Percentiles rank a stretch among this genome's conserved stretches.
These are phyloP conservation scores for Leptocoma aspasia DNA, from an alignment of 2,113 vertebrate species.

Conservation along the genomic window DNA sequence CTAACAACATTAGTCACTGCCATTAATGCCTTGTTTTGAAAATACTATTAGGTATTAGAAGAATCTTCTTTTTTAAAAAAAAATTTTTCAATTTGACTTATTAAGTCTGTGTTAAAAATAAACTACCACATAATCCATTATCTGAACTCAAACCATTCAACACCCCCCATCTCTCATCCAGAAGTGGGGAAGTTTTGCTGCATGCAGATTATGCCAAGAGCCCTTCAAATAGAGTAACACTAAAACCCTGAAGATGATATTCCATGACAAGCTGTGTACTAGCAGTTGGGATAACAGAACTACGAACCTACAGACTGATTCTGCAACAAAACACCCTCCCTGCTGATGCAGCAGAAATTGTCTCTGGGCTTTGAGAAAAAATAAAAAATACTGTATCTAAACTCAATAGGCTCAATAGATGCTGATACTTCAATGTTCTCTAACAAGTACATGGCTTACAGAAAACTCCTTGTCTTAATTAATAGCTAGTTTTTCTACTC, in stretches of 20 bases:
- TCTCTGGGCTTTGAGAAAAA: neutral
- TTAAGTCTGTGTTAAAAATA: slow-evolving; percentile 28
- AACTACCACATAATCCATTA: neutral
- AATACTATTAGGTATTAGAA: slow-evolving; percentile 68
- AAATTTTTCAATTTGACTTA: slow-evolving; percentile 22
- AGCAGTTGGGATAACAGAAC: neutral
- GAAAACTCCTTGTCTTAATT: neutral
- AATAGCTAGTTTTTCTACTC: neutral
- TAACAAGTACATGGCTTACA: neutral
- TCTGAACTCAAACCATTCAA: neutral
- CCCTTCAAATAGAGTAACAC: neutral
- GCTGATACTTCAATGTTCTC: neutral
- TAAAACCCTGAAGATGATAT: neutral
- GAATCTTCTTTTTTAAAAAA: neutral
- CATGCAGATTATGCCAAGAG: neutral
- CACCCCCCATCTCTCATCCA: neutral
- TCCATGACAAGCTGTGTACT: neutral
- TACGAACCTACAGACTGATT: neutral
- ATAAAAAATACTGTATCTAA: neutral
- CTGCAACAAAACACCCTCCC: neutral
- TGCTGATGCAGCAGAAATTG: neutral
- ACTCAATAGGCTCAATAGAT: neutral
- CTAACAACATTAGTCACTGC: slow-evolving; percentile 73
- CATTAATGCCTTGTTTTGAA: slow-evolving; percentile 67
- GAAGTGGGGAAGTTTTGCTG: neutral